Percentiles rank a stretch among this genome's conserved stretches.
phyloP scores from a whole-genome alignment of 2,797 vertebrate species.

The Tragelaphus eurycerus region DNA sequence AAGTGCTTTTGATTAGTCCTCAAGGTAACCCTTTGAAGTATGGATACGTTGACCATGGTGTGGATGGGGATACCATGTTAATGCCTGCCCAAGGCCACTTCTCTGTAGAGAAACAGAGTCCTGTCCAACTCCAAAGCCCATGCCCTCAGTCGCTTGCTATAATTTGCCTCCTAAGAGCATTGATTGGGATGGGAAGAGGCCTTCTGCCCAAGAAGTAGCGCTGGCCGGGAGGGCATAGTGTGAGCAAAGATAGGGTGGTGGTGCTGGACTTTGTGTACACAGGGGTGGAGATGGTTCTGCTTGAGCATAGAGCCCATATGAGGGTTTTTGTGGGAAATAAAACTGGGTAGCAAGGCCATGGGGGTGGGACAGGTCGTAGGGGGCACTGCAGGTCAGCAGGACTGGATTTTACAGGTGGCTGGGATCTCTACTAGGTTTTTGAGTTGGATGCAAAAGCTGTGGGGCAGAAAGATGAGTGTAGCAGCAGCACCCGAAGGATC shows the following conservation, averaged over 20 bases:
- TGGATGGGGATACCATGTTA: not conserved
- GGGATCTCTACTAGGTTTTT: not conserved
- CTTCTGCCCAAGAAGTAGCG: not conserved
- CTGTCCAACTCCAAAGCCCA: not conserved
- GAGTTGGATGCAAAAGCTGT: no score
- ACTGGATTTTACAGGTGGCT: not conserved
- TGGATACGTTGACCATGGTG: not conserved
- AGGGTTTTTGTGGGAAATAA: conserved; percentile 12
- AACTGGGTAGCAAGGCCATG: not conserved
- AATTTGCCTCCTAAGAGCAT: not conserved
- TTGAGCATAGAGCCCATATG: not conserved
- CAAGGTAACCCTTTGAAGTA: not conserved
- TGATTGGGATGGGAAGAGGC: not conserved
- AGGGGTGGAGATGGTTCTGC: not conserved
- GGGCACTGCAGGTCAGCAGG: not conserved
- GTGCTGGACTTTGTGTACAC: not conserved
- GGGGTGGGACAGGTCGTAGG: not conserved
- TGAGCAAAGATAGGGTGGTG: not conserved
- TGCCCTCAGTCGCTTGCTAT: not conserved
- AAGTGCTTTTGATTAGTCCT: not conserved
- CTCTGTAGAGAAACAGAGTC: not conserved
- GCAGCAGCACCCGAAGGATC: rapidly evolving
- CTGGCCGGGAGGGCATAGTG: not conserved
- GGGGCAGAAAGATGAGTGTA: not conserved
- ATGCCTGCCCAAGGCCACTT: not conserved